Percentiles rank a stretch among this genome's conserved stretches.
Conservation (phyloP, 2,888 invertebrate species). For the Phania funesta region DNA sequence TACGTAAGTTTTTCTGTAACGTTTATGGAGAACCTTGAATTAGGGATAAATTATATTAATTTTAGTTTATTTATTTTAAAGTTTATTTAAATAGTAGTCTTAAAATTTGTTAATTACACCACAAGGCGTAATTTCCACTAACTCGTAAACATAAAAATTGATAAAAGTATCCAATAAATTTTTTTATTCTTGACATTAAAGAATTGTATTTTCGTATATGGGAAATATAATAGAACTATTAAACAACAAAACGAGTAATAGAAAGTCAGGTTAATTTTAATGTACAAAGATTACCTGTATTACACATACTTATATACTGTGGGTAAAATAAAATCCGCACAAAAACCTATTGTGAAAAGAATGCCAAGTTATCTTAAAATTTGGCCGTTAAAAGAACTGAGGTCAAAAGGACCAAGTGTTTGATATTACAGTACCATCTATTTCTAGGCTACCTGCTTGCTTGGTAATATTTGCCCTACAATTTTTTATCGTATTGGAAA, state of each 20-base stretch:
- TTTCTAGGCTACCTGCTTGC: too few species aligned
- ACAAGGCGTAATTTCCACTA: neutral
- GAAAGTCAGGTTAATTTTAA: conserved; percentile 31
- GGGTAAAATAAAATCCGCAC: conserved; percentile 1
- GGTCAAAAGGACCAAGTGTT: too few species aligned
- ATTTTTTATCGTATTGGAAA: too few species aligned
- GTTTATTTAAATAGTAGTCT: conserved; percentile 32
- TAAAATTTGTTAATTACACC: neutral
- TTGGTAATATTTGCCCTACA: too few species aligned
- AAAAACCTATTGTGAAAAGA: neutral
- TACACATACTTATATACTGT: conserved; percentile 22
- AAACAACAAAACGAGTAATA: conserved; percentile 10
- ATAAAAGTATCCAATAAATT: neutral
- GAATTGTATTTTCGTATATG: neutral
- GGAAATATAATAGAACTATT: conserved; percentile 9
- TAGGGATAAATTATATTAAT: neutral
- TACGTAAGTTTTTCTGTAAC: conserved; percentile 28
- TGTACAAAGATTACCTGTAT: neutral
- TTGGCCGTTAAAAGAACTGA: too few species aligned
- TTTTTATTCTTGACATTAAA: conserved; percentile 10
- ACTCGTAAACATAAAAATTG: neutral
- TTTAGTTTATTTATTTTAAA: conserved; percentile 1
- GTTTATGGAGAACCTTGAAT: neutral
- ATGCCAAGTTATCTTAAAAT: too few species aligned
- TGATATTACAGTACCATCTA: too few species aligned